phyloP scores from a whole-genome alignment of 2,113 vertebrate genomes.

The Embiotoca jacksoni region DNA sequence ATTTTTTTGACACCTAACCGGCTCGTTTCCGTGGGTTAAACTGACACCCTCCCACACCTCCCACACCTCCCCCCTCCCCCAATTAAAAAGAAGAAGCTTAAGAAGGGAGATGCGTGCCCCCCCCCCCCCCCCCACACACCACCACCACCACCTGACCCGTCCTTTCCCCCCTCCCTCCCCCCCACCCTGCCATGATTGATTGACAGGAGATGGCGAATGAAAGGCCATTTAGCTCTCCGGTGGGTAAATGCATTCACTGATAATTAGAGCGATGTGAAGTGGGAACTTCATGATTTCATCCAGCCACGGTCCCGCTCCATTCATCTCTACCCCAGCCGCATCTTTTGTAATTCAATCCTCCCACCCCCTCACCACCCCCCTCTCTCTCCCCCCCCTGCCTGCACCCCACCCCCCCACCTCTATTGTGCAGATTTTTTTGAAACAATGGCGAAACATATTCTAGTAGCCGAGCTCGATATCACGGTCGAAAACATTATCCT shows the following conservation, averaged over 20 bases:
- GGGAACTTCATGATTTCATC: constrained; percentile 72
- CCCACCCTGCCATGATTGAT: constrained; percentile 1
- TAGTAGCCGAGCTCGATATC: constrained; percentile 56
- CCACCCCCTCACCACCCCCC: too few relatives aligned
- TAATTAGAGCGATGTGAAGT: constrained; percentile 77
- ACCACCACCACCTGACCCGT: too few relatives aligned
- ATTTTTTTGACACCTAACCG: neutral
- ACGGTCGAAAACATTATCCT: constrained; percentile 55
- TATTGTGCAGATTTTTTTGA: constrained; percentile 64
- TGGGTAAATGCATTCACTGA: constrained; percentile 65
- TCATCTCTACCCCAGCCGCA: constrained; percentile 69
- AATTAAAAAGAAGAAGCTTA: constrained; percentile 23
- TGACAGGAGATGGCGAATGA: constrained; percentile 26
- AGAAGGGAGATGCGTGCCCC: neutral
- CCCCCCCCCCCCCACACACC: neutral
- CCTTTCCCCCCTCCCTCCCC: neutral
- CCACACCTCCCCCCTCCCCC: neutral
- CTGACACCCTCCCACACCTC: neutral
- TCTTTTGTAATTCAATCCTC: constrained; percentile 73
- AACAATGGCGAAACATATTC: constrained; percentile 69
- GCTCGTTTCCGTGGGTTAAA: neutral
- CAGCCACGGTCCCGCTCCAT: constrained; percentile 57
- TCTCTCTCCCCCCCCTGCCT: too few relatives aligned
- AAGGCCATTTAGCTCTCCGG: constrained; percentile 37
- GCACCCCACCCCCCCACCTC: neutral